phyloP scores from a whole-genome alignment of 1,140 invertebrate species.

The Papilio xuthus region DNA sequence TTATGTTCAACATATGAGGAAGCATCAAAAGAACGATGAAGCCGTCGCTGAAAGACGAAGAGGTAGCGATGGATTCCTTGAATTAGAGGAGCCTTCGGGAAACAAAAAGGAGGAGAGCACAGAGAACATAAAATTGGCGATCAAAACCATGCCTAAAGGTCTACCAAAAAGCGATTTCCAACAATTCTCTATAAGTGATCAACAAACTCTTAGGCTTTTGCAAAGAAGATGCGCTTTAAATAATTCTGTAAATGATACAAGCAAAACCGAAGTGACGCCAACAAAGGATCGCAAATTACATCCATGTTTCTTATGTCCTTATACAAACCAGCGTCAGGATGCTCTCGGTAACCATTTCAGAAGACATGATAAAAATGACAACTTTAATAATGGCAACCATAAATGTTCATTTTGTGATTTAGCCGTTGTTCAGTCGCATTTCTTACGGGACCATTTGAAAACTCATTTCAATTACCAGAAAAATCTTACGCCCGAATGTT shows the following conservation, averaged over 20 bases:
- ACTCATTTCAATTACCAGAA: constrained; percentile 87
- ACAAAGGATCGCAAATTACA: constrained; percentile 80
- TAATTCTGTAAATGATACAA: constrained; percentile 63
- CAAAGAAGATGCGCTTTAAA: constrained; percentile 68
- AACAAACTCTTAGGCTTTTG: constrained; percentile 77
- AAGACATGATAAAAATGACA: constrained; percentile 83
- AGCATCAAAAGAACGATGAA: constrained; percentile 88
- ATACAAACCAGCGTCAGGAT: constrained; percentile 87
- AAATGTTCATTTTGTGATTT: constrained; percentile 93
- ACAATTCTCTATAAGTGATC: constrained; percentile 81
- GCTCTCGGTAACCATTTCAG: constrained; percentile 88
- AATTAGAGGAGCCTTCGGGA: constrained; percentile 70
- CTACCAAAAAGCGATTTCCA: constrained; percentile 72
- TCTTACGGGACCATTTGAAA: constrained; percentile 90
- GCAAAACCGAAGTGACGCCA: constrained; percentile 72
- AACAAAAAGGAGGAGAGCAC: constrained; percentile 59
- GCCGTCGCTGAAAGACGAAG: constrained; percentile 83
- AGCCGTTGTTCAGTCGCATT: constrained; percentile 88
- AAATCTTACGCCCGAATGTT: constrained; percentile 82
- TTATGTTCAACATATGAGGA: constrained; percentile 89
- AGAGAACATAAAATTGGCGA: constrained; percentile 78
- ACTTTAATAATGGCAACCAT: constrained; percentile 83
- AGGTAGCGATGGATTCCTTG: constrained; percentile 69
- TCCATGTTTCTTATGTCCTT: constrained; percentile 90
- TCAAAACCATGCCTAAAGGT: constrained; percentile 78